A percentile compares a stretch with the other conserved stretches of the same genome.
Conservation (phyloP, 2,113 vertebrate genomes). For the Psettodes erumei region DNA sequence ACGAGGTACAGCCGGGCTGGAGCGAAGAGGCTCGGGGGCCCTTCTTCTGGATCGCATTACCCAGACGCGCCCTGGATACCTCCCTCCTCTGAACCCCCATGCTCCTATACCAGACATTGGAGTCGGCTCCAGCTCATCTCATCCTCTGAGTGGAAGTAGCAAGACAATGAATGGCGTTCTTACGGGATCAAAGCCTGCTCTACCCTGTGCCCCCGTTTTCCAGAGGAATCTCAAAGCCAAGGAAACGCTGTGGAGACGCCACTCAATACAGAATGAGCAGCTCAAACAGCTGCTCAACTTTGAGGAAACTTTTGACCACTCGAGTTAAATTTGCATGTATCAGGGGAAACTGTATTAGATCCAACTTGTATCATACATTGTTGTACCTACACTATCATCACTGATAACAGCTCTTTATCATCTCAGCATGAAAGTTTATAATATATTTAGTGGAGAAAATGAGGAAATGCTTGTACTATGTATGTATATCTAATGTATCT, state of each 20-base stretch:
- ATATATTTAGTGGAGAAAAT: neutral
- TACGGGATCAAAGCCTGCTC: slow-evolving; percentile 79
- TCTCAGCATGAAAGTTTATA: neutral
- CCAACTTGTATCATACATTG: neutral
- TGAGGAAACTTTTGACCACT: slow-evolving; percentile 77
- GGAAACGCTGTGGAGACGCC: slow-evolving; percentile 86
- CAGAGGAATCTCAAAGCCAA: slow-evolving; percentile 83
- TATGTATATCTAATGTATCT: no score
- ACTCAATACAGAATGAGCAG: slow-evolving; percentile 92
- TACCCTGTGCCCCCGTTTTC: slow-evolving; percentile 82
- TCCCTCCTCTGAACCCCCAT: slow-evolving; percentile 88
- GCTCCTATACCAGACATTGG: slow-evolving; percentile 82
- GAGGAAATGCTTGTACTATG: no score
- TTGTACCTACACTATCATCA: neutral
- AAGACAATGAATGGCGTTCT: slow-evolving; percentile 55
- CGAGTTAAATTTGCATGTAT: slow-evolving; percentile 8
- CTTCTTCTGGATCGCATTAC: slow-evolving; percentile 81
- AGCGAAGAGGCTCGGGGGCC: slow-evolving; percentile 84
- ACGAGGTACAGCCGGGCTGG: slow-evolving; percentile 76
- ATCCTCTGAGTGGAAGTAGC: slow-evolving; percentile 54
- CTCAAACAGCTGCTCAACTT: slow-evolving; percentile 88
- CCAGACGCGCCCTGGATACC: slow-evolving; percentile 85
- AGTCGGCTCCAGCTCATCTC: slow-evolving; percentile 61
- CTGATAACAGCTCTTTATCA: neutral
- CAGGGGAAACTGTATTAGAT: neutral